Evolutionary conservation across 2,888 invertebrate genomes (phyloP), one percentile per base, ranked within the genome.

Genomic region (Tinea trinotella): DNA sequence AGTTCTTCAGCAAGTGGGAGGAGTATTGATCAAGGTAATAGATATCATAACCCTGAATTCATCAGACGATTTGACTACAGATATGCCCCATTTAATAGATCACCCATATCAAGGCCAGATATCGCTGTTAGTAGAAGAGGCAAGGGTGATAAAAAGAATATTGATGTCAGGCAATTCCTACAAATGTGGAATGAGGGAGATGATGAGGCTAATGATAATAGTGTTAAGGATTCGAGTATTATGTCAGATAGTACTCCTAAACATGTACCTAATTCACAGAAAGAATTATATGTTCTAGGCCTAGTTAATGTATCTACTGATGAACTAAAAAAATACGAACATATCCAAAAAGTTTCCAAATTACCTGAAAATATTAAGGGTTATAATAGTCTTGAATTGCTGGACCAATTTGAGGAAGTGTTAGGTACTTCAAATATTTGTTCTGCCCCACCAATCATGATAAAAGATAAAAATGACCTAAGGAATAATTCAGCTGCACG

Each of bases 101-200:
- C 62, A 55, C 59, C 69, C 44, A 59, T 64, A 55, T 57, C 64
- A 40, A 78, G 71, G 62, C 55, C 61, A 58, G 67, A 70, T 53
- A 50, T 60, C 54, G 66, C 70, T 13, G 75, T 73, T 65, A 69
- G 71, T 34, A 81, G 73, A 60, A 76, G 76, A 58, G 66, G 69
- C 6, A 34, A 48, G 5, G 53, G 52, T 36, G 36, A 46, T 19
- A 57, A 40, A 20, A 54, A 56, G 15, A 30, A 50, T 59, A 71
- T 85, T 59, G 62, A 86, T 74, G 77, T 87, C 3, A 71, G 86
- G 58, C 85, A 87, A 61, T 87, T 81, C 68, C 66, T 86, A 49
- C 77, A 82, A 74, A 84, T 77, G 76, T 87, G 87, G 87, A 85
- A 77, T 76, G 87, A 87, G 67, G 86, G 81, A 46, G 85, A 84